Percentiles rank a stretch among this genome's conserved stretches.
These are phyloP conservation scores for Premnoplex brunnescens DNA, from an alignment of 2,797 vertebrate species.

Conservation along the genomic window DNA sequence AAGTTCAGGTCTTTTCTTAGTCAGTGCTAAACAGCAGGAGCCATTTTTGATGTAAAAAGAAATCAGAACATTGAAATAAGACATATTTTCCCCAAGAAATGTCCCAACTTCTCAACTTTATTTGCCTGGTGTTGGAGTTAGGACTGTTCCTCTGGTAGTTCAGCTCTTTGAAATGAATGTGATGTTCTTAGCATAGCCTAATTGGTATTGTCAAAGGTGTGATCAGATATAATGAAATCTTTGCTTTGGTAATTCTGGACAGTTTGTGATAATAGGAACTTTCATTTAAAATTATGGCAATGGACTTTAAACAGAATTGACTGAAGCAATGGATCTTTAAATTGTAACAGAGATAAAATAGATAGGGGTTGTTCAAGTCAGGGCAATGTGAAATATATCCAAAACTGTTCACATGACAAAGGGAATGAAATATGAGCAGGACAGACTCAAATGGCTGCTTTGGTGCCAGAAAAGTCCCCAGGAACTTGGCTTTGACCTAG, in stretches of 20 bases:
- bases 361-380: background rate
- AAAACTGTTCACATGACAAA: background rate
- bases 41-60: background rate
- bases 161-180: background rate
- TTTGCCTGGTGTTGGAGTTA: background rate
- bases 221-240: background rate
- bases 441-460: background rate
- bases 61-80: background rate
- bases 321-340: background rate
- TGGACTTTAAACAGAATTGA: background rate
- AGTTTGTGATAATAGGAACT: background rate
- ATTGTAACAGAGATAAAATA: background rate
- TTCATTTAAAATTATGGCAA: background rate
- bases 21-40: background rate
- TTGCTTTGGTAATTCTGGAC: background rate
- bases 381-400: background rate
- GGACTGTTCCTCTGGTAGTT: background rate
- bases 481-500: conserved; percentile 17
- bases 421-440: background rate
- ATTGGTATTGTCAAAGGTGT: background rate
- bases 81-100: background rate
- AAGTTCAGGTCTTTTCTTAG: background rate
- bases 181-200: background rate
- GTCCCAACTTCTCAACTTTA: background rate
- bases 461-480: conserved; percentile 2